Base-by-base conservation (phyloP, 2,113 vertebrate species). In the Atrichornis clamosus region DNA sequence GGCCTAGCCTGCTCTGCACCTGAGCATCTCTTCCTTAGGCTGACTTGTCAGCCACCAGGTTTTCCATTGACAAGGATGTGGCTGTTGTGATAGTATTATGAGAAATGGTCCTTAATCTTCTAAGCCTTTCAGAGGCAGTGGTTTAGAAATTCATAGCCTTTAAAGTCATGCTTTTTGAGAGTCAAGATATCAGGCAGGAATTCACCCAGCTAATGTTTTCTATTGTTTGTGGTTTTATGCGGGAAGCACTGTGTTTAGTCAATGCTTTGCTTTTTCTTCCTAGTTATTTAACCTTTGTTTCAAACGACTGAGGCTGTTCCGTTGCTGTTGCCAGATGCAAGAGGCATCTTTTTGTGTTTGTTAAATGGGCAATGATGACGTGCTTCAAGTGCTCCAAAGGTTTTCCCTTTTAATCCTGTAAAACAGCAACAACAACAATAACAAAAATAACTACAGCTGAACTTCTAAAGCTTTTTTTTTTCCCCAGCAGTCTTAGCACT, bases 261-360 rank as follows among this genome's bases (percentile, higher is more conserved):
- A 58, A n/a, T 56, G 37, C 53, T 91, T 84, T 76, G 56, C 79
- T 80, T 62, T 90, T 62, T 65, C 63, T 88, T 80, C 67, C 8
- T 53, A 12, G 13, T 74, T 67, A 37, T 28, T 90, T 39, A 70
- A 74, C 70, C 42, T 73, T 85, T 70, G 32, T 47, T 93, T 73
- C 53, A 24, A 35, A 47, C 0, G 1, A 55, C 30, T 35, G 17
- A 23, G 26, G 28, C 30, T 42, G 52, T 85, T 87, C 62, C 63
- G 3, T 24, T 49, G 78, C 65, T 26, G 18, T 28, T 79, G 35
- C 47, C 58, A 73, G 74, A 50, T 27, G 28, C 9, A 17, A 83
- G 70, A 74, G 55, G 32, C 93, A 52, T 77, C 84, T 94, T 95
- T 74, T 80, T 91, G 87, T 94, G 78, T 50, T 69, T 74, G 39